Conservation (phyloP, 2,888 invertebrate species). For the Phengaris alcon region DNA sequence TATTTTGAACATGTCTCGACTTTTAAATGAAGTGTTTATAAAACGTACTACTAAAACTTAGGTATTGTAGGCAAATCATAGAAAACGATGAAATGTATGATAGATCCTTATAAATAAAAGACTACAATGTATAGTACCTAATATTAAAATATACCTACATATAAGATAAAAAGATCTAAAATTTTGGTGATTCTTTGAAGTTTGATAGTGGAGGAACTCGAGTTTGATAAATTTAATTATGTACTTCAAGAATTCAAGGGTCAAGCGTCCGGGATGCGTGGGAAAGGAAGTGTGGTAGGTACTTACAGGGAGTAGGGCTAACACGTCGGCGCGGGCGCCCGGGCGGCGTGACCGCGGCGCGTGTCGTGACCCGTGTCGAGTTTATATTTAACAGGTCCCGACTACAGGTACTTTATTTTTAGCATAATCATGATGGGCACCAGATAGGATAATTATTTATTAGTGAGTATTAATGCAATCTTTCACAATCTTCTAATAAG, state of each 20-base stretch:
- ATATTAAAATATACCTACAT: neutral
- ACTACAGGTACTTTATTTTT: neutral
- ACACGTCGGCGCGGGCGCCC: neutral
- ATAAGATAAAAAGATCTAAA: too few relatives aligned
- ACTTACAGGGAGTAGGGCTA: neutral
- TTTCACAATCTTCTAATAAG: too few relatives aligned
- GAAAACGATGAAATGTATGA: too few relatives aligned
- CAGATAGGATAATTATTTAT: too few relatives aligned
- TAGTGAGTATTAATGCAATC: too few relatives aligned
- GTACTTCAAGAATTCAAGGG: neutral
- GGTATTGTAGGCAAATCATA: too few relatives aligned
- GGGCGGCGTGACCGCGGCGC: neutral
- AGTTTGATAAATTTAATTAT: conserved; percentile 6
- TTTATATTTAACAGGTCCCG: neutral
- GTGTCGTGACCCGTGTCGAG: conserved; percentile 7
- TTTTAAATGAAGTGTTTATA: too few relatives aligned
- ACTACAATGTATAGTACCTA: neutral
- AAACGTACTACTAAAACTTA: too few relatives aligned
- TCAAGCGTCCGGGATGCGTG: conserved; percentile 31
- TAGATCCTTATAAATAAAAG: neutral
- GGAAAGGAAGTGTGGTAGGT: conserved; percentile 4
- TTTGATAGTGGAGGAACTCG: neutral
- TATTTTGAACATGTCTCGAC: neutral
- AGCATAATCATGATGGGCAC: neutral
- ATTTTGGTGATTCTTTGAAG: too few relatives aligned